phyloP scores from a whole-genome alignment of 64 coral and sea anemone species.

The Stichodactyla helianthus region DNA sequence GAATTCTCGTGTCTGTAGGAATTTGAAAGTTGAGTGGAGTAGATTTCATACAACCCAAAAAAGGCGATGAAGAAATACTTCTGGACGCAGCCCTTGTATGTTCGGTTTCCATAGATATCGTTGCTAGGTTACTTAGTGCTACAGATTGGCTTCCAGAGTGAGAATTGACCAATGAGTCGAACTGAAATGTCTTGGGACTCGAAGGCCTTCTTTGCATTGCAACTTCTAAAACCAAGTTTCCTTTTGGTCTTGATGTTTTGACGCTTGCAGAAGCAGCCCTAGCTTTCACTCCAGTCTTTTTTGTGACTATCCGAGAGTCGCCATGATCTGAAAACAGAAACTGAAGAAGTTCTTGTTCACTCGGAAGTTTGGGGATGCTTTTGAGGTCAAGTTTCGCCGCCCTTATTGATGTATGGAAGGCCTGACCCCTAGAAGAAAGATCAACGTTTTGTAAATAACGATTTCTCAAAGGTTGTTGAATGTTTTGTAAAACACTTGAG shows the following conservation, averaged over 20 bases:
- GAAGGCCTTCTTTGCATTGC: neutral
- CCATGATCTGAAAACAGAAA: constrained; percentile 47
- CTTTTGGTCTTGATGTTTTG: neutral
- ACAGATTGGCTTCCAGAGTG: neutral
- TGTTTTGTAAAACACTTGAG: constrained; percentile 45
- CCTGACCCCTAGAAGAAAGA: neutral
- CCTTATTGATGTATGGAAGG: neutral
- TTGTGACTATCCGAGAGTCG: neutral
- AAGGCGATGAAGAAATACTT: constrained; percentile 16
- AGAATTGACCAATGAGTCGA: neutral
- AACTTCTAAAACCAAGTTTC: neutral
- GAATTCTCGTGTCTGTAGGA: constrained; percentile 53
- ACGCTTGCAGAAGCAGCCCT: neutral
- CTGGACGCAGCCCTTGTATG: neutral
- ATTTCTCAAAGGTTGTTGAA: neutral
- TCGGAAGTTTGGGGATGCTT: constrained; percentile 1
- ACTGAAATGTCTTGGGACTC: neutral
- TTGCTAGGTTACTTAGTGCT: neutral
- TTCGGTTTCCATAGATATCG: neutral
- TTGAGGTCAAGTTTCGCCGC: neutral
- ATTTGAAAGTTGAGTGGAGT: constrained; percentile 48
- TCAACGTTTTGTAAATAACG: neutral
- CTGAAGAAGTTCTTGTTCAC: constrained; percentile 30
- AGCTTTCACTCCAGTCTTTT: neutral
- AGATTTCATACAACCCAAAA: constrained; percentile 35